These are phyloP conservation scores for Paracyclopina nana DNA, from an alignment of 1,140 invertebrate genomes.

Conservation along the genomic window DNA sequence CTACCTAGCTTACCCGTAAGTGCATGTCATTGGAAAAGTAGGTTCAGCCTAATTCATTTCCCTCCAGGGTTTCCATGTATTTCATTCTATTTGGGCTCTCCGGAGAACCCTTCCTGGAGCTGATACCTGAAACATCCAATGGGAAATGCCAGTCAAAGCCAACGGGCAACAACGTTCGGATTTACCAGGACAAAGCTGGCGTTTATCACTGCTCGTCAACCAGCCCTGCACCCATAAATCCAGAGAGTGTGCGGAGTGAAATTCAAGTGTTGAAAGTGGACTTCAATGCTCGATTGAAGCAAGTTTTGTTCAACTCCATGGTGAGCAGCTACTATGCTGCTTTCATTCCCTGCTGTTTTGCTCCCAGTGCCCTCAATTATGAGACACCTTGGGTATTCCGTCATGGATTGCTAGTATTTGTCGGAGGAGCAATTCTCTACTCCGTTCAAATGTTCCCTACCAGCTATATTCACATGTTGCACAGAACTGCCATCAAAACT, in stretches of 20 bases:
- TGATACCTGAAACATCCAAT: neutral
- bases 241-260: conserved; percentile 9
- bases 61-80: neutral
- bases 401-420: conserved; percentile 2
- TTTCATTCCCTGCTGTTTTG: conserved; percentile 4
- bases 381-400: neutral
- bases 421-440: conserved; percentile 4
- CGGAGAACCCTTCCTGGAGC: conserved; percentile 11
- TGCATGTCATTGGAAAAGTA: neutral
- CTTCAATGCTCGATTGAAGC: conserved; percentile 13
- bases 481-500: neutral
- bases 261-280: conserved; percentile 8
- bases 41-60: neutral
- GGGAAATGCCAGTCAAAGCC: no score
- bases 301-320: conserved; percentile 8
- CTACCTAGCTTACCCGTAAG: conserved; percentile 7
- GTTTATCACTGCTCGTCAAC: neutral
- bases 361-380: neutral
- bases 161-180: no score
- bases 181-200: neutral
- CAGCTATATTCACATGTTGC: conserved; percentile 7
- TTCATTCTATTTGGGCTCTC: conserved; percentile 9
- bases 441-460: conserved; percentile 5
- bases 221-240: neutral
- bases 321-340: conserved; percentile 4